These are phyloP conservation scores for Thalassoma bifasciatum DNA, from an alignment of 2,113 vertebrate species.

Conservation along the genomic window DNA sequence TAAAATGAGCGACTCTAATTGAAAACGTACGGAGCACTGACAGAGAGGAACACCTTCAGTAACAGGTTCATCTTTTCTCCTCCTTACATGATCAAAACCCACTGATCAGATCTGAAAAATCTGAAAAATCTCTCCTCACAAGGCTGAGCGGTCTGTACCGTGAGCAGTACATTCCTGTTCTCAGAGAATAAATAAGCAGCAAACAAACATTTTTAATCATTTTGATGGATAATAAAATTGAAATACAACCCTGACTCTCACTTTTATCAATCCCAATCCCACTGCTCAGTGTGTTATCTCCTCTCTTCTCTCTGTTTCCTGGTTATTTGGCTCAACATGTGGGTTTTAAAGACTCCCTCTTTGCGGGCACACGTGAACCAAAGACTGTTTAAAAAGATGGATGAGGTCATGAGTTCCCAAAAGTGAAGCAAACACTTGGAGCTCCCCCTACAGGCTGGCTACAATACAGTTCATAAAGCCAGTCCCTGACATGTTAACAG, in stretches of 20 bases:
- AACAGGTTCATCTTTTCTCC: slow-evolving; percentile 27
- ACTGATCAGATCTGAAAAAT: slow-evolving; percentile 13
- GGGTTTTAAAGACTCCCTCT: slow-evolving; percentile 42
- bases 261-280: slow-evolving; percentile 15
- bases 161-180: slow-evolving; percentile 52
- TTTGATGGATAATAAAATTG: slow-evolving; percentile 17
- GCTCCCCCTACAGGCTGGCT: no score
- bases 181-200: slow-evolving; percentile 29
- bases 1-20: not conserved
- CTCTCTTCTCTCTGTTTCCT: slow-evolving; percentile 11
- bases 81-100: slow-evolving; percentile 53
- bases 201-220: slow-evolving; percentile 1
- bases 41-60: slow-evolving; percentile 4
- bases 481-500: no score
- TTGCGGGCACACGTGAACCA: slow-evolving; percentile 37
- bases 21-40: slow-evolving; percentile 6
- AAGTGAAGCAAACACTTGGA: no score
- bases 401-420: no score
- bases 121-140: slow-evolving; percentile 23
- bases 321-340: slow-evolving; percentile 63
- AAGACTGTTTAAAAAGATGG: no score
- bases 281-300: not conserved
- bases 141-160: slow-evolving; percentile 37
- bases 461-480: no score
- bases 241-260: slow-evolving; percentile 20